Conservation (phyloP, 2,888 invertebrate genomes). For the Drosophila mercatorum region DNA sequence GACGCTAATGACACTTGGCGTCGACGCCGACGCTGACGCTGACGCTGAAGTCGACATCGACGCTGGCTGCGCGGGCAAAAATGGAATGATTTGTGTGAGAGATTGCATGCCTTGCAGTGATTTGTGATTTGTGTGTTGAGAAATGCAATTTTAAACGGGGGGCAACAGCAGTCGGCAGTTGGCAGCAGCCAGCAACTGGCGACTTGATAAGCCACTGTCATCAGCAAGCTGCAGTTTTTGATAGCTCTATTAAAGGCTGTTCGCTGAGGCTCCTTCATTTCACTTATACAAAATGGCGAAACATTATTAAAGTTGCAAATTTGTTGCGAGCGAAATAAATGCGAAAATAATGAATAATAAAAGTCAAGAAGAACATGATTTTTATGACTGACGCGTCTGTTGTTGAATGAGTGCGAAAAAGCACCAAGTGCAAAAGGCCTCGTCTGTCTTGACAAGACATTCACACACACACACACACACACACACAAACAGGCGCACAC, state of each 20-base stretch:
- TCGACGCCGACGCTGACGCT: conserved; percentile 18
- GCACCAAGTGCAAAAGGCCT: conserved; percentile 31
- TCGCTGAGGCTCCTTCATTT: background rate
- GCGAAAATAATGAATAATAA: conserved; percentile 84
- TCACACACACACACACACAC: background rate
- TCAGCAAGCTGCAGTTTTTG: conserved; percentile 63
- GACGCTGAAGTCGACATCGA: conserved; percentile 11
- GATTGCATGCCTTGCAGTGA: conserved; percentile 78
- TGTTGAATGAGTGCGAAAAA: conserved; percentile 31
- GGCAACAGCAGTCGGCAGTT: conserved; percentile 26
- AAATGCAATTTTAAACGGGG: conserved; percentile 79
- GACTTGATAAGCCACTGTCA: conserved; percentile 71
- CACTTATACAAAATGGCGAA: conserved; percentile 50
- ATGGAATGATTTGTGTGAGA: conserved; percentile 79
- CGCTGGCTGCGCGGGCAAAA: conserved; percentile 50
- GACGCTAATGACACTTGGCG: conserved; percentile 78
- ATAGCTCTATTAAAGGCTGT: conserved; percentile 70
- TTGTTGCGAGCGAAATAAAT: conserved; percentile 66
- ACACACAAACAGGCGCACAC: background rate
- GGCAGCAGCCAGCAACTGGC: conserved; percentile 42
- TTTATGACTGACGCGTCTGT: conserved; percentile 67
- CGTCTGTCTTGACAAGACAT: conserved; percentile 35
- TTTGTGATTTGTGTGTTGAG: conserved; percentile 78
- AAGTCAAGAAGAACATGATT: conserved; percentile 82
- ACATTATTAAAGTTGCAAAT: conserved; percentile 50